Base-by-base conservation (phyloP, 92 coral and sea anemone genomes). In the Porites cylindrica region DNA sequence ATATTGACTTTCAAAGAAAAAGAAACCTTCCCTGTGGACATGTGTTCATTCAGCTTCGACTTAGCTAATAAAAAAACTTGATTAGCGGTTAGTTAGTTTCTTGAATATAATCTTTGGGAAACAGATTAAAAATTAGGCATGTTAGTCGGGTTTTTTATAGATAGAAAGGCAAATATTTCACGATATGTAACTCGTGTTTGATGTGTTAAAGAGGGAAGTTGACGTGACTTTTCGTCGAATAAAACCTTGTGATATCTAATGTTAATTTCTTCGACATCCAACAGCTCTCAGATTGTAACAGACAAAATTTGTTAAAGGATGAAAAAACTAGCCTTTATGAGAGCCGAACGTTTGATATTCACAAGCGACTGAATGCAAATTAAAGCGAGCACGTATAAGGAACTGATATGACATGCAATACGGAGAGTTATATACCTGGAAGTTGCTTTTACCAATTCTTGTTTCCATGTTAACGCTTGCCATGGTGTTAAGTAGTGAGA, bases 381-480 rank as follows among this genome's bases (percentile, higher is more conserved):
- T 17, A 10, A 63, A 2, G 38, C 58, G 68, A 63, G 59, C 67
- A 81, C 52, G 78, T 82, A 69, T 51, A 14, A 13, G 50, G 3
- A 24, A 29, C 38, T 65, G 47, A 38, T 4, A 38, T 38, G 47
- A 38, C 5, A n/a, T 68, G 77, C 66, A 68, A 69, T 70, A 82
- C 38, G 67, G 58, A 29, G 1, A 70, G 10, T 82, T 82, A 82
- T 82, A 77, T 82, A 82, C 86, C 86, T 82, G 67, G 56, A 7
- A 32, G 78, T 58, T 70, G 78, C 16, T 53, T 24, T 38, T 4
- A 11, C 77, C 77, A 51, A 32, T 58, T 81, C 85, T 26, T 56
- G 77, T 18, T 58, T 82, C 77, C 77, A 32, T 4, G 78, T 56
- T 82, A 82, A 82, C 51, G 78, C 19, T 60, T 70, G 64, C 54